phyloP scores from a whole-genome alignment of 2,888 invertebrate species.

The Neria commutata region DNA sequence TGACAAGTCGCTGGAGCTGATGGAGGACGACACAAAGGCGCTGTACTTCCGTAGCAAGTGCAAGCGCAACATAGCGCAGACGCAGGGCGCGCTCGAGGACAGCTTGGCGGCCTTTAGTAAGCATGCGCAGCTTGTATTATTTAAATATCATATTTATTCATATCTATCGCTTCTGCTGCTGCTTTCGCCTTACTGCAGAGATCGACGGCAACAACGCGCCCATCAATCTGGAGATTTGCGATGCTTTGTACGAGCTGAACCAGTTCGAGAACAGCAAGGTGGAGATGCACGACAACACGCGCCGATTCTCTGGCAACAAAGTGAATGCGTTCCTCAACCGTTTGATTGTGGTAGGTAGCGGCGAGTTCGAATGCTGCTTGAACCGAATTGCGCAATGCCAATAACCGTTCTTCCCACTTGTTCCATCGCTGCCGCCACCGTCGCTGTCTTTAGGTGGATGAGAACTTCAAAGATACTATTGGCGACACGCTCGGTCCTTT shows the following conservation, averaged over 20 bases:
- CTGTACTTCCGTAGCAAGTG: slow-evolving; percentile 51
- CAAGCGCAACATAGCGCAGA: slow-evolving; percentile 50
- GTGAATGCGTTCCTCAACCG: slow-evolving; percentile 43
- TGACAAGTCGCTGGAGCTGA: slow-evolving; percentile 47
- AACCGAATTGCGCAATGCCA: neutral
- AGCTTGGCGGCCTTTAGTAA: slow-evolving; percentile 47
- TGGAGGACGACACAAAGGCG: slow-evolving; percentile 43
- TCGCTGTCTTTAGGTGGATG: slow-evolving; percentile 42
- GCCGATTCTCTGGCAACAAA: slow-evolving; percentile 46
- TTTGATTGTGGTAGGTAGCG: slow-evolving; percentile 44
- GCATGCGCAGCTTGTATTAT: neutral
- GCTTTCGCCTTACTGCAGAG: slow-evolving; percentile 29
- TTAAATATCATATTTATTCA: neutral
- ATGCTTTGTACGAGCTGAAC: slow-evolving; percentile 54
- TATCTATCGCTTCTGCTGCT: neutral
- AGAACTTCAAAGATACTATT: slow-evolving; percentile 51
- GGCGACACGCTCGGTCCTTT: slow-evolving; percentile 49
- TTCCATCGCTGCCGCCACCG: neutral
- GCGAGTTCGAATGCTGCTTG: neutral
- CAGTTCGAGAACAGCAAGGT: slow-evolving; percentile 48
- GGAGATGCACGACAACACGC: slow-evolving; percentile 45
- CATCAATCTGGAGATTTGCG: slow-evolving; percentile 55
- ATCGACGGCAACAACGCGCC: slow-evolving; percentile 40
- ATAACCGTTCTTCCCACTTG: neutral
- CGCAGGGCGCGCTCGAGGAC: slow-evolving; percentile 46